A percentile compares a stretch with the other conserved stretches of the same genome.
Conservation (phyloP, 1,140 invertebrate species). For the Scaptomyza hsui region DNA sequence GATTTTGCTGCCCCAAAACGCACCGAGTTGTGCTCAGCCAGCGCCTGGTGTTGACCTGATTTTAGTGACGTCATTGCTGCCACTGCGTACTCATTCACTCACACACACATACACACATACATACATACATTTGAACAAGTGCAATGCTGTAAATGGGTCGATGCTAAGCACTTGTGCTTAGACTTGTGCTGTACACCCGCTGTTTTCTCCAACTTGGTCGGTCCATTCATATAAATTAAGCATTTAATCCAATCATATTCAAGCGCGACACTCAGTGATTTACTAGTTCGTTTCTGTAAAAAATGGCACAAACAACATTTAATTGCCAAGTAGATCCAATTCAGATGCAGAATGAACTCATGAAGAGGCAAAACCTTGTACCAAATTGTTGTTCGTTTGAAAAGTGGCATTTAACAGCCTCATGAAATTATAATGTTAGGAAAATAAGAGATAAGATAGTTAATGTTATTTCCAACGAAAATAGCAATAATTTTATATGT, state of each 20-base stretch:
- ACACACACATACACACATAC: conserved; percentile 24
- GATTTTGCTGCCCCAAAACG: conserved; percentile 66
- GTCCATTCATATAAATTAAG: not conserved
- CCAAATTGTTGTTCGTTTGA: too few species aligned
- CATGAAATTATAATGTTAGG: too few species aligned
- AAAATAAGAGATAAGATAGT: too few species aligned
- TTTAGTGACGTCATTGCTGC: conserved; percentile 68
- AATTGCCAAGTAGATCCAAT: too few species aligned
- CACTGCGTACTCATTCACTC: conserved; percentile 40
- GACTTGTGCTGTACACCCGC: not conserved
- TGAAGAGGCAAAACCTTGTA: too few species aligned
- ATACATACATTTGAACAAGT: conserved; percentile 7
- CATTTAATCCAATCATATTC: not conserved
- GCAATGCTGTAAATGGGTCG: conserved; percentile 37
- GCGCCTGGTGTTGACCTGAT: conserved; percentile 66
- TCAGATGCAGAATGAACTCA: too few species aligned
- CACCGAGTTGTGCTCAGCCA: conserved; percentile 21
- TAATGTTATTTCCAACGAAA: too few species aligned
- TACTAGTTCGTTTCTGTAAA: not conserved
- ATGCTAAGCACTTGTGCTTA: conserved; percentile 14
- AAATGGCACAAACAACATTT: too few species aligned
- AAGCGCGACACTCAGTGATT: not conserved
- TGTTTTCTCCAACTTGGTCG: conserved; percentile 7
- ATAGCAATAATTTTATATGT: too few species aligned
- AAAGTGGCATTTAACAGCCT: too few species aligned